Evolutionary conservation across 2,113 vertebrate genomes (phyloP), one percentile per base, ranked within the genome.

Genomic region (Gymnobelideus leadbeateri): DNA sequence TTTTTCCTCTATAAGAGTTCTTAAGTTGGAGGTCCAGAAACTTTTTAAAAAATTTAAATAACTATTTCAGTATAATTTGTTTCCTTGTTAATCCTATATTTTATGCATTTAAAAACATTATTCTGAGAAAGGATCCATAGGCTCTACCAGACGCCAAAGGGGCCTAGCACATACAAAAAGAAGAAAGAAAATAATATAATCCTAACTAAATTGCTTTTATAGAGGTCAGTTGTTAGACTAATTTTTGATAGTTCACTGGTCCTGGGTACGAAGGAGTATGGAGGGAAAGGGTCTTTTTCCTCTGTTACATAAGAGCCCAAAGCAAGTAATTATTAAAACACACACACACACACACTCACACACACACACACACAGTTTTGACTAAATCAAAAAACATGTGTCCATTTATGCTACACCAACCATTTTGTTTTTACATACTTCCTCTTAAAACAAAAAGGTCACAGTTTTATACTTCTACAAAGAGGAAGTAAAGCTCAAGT

Each of bases 391-490:
- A 84, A 84, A 84, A 43, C 14, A 16, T n/a, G 19, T 84, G 16
- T 43, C 68, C n/a, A 43, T 84, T 68, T 84, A 84, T 52, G 31
- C 43, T 77, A 90, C 91, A 93, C 84, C 94, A 95, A 91, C 93
- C 93, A 12, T 51, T 92, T 90, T 46, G 92, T 93, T 95, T 97
- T 97, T 91, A 89, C 47, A 92, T 90, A 50, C 96, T 98, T 98
- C 97, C 98, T 97, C 97, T 49, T 49, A 49, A 49, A 49, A 49
- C 96, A n/a, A 90, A 84, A 84, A 55, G 96, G 92, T 92, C 24
- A 91, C 28, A 43, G 24, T 2, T 91, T 95, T 84, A 91, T 0
- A 46, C 93, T 94, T 97, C 91, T 96, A 92, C 0, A 0, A 97
- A 92, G 94, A 97, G 96, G 97, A 98, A 98, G 97, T 0, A 0